Percentiles rank a stretch among this genome's conserved stretches.
phyloP scores from a whole-genome alignment of 1,140 invertebrate genomes.

The Reticulitermes speratus region DNA sequence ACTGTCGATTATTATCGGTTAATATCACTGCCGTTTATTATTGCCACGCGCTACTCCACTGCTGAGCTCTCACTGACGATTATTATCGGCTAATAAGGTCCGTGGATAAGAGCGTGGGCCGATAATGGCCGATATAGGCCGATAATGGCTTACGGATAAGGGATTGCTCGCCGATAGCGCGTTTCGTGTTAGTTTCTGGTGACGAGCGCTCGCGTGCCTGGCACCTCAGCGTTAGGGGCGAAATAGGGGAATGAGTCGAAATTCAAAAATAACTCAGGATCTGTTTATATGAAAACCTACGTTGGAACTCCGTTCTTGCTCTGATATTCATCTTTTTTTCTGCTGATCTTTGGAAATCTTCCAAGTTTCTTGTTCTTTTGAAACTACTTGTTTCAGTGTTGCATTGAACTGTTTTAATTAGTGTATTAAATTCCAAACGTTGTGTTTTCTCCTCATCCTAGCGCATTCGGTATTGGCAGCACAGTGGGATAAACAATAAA shows the following conservation, averaged over 20 bases:
- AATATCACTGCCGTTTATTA: too few species aligned
- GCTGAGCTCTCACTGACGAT: too few species aligned
- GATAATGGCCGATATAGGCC: too few species aligned
- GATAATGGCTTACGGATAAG: too few species aligned
- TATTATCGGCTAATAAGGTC: too few species aligned
- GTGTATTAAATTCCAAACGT: background rate
- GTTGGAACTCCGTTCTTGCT: background rate
- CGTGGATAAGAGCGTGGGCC: too few species aligned
- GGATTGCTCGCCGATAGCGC: too few species aligned
- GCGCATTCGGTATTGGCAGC: too few species aligned
- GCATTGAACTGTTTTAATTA: background rate
- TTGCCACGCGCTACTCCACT: too few species aligned
- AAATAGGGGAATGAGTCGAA: background rate
- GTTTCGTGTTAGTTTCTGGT: too few species aligned
- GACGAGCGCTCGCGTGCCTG: background rate
- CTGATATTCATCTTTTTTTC: slow-evolving; percentile 10
- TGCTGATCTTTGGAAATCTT: background rate
- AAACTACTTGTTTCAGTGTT: background rate
- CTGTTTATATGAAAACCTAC: background rate
- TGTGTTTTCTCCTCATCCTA: background rate
- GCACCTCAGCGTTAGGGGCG: background rate
- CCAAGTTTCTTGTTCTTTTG: background rate
- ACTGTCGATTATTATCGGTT: too few species aligned
- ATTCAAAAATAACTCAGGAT: background rate
- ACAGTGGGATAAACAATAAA: too few species aligned